Base-by-base conservation (phyloP, 2,797 vertebrate species). In the Clarias pachynema region DNA sequence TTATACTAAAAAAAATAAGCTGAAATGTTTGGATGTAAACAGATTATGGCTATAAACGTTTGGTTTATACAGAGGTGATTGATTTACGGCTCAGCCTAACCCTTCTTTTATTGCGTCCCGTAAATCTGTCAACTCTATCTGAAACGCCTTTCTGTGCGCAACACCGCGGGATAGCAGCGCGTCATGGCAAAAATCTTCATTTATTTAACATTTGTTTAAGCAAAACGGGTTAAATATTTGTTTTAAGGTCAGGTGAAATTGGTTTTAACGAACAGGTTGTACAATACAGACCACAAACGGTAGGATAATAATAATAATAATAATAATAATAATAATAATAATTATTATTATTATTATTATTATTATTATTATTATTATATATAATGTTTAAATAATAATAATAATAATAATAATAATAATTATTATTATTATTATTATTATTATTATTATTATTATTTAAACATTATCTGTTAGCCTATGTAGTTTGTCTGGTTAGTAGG, bases 111-210 rank as follows among this genome's bases (percentile, higher is more conserved):
- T 95, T 95, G 95, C 89, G 84, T 93, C 93, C 97, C 97, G 95
- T 97, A 97, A 98, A 98, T 97, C 97, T 97, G 95, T 96, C 96
- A 95, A 86, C 93, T 90, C 91, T 90, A 87, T 49, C 91, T 92
- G 89, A 88, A 94, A 93, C 87, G 86, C 93, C 87, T 65, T 91
- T 91, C 40, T 89, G 90, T 84, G 93, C 92, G 86, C 87, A 85
- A 90, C 90, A 86, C 87, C 60, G 85, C 87, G 65, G 57, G 81
- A 90, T 77, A 87, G 26, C 78, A 91, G 90, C 88, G 86, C 73
- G 57, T 87, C 86, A 86, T 88, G 63, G 59, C 40, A 16, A 86
- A 82, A 84, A 34, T 66, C 63, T 86, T 79, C 26, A 29, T 80
- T 89, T 65, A 59, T 78, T 80, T 84, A 34, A 56, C 53, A 24